Conservation (phyloP, 2,888 invertebrate species). For the Flexamia atlantica region DNA sequence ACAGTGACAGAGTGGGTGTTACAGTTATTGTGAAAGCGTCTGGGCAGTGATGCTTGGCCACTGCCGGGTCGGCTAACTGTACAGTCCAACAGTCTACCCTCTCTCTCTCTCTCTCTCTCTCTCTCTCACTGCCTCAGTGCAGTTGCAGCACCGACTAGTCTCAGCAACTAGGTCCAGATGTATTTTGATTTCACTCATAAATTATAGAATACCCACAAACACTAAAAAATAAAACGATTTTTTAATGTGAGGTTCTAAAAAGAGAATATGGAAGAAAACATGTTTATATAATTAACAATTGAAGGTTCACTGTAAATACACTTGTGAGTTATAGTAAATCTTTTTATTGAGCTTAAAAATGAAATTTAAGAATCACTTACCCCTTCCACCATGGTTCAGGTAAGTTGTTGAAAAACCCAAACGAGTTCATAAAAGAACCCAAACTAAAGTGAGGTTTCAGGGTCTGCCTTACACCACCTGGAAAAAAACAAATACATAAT, state of each 20-base stretch:
- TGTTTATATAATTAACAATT: no score
- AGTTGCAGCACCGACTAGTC: neutral
- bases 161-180: no score
- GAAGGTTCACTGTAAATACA: no score
- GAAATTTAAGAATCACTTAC: conserved; percentile 72
- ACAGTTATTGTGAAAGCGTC: conserved; percentile 54
- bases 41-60: neutral
- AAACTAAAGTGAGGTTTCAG: conserved; percentile 38
- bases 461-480: conserved; percentile 36
- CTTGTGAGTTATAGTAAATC: no score
- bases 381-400: conserved; percentile 76
- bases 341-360: neutral
- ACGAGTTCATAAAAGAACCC: conserved; percentile 53
- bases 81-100: neutral
- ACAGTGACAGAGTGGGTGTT: neutral
- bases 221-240: no score
- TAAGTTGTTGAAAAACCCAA: conserved; percentile 47
- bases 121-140: neutral
- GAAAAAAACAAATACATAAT: neutral
- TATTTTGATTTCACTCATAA: no score
- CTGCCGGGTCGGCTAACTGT: conserved; percentile 32
- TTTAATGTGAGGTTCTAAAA: no score
- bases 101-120: neutral
- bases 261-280: no score
- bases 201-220: no score